A percentile compares a stretch with the other conserved stretches of the same genome.
These are phyloP conservation scores for Proterorhinus semilunaris DNA, from an alignment of 2,113 vertebrate species.

Conservation along the genomic window DNA sequence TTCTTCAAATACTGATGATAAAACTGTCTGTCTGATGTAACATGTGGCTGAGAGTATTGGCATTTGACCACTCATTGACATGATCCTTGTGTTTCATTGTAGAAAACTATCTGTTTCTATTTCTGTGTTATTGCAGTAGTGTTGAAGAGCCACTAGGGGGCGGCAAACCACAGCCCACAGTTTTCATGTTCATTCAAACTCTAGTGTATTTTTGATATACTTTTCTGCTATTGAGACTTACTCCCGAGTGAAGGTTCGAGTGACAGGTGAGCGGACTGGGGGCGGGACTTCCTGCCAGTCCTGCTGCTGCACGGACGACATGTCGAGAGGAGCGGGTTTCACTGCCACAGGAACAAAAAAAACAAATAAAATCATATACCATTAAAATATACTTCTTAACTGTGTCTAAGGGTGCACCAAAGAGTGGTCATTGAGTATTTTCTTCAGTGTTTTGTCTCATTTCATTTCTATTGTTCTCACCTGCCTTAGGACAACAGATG, in stretches of 20 bases:
- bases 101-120: background rate
- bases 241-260: conserved; percentile 91
- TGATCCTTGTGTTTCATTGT: background rate
- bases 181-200: background rate
- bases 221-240: conserved; percentile 65
- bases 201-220: background rate
- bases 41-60: too few species aligned
- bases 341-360: conserved; percentile 60
- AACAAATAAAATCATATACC: background rate
- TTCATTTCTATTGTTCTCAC: too few species aligned
- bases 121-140: background rate
- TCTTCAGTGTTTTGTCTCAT: too few species aligned
- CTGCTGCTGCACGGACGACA: conserved; percentile 79
- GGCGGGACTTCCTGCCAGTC: conserved; percentile 92
- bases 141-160: conserved; percentile 38
- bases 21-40: too few species aligned
- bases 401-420: too few species aligned
- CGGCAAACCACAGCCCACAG: conserved; percentile 42
- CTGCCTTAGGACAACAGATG: too few species aligned
- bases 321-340: conserved; percentile 89
- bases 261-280: conserved; percentile 90
- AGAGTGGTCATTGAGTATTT: too few species aligned
- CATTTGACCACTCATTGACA: too few species aligned
- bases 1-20: too few species aligned
- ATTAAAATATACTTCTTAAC: background rate